These are phyloP conservation scores for Porites lobata DNA, from an alignment of 92 coral and sea anemone species.

Conservation along the genomic window DNA sequence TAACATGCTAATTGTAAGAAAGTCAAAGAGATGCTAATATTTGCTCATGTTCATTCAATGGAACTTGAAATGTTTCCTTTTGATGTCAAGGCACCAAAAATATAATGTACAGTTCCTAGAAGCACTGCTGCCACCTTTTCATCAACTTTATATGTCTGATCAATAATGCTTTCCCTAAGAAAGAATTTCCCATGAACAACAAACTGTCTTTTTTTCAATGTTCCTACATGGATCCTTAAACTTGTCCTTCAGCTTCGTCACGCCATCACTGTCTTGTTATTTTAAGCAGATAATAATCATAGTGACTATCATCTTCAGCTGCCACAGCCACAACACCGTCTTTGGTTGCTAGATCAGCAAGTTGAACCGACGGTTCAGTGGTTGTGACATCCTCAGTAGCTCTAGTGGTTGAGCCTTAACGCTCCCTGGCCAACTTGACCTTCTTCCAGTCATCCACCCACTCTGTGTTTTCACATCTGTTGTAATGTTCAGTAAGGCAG, in stretches of 20 bases:
- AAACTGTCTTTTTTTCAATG: conserved; percentile 39
- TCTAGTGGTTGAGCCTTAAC: conserved; percentile 29
- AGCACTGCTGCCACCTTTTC: conserved; percentile 46
- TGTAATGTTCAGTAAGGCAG: conserved; percentile 15
- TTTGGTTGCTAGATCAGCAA: conserved; percentile 37
- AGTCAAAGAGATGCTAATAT: conserved; percentile 44
- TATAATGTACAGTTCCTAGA: conserved; percentile 48
- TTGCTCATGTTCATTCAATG: conserved; percentile 48
- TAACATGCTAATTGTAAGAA: background rate
- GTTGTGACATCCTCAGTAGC: conserved; percentile 25
- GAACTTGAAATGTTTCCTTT: conserved; percentile 42
- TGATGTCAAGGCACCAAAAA: conserved; percentile 37
- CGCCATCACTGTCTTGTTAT: conserved; percentile 28
- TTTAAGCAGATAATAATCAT: conserved; percentile 35
- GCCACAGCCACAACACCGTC: conserved; percentile 52
- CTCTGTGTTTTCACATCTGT: conserved; percentile 30
- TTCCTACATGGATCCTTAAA: conserved; percentile 32
- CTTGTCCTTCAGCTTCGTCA: background rate
- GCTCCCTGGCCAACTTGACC: conserved; percentile 30
- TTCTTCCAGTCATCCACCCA: conserved; percentile 51
- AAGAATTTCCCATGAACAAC: conserved; percentile 44
- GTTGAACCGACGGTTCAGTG: conserved; percentile 25
- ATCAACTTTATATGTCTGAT: conserved; percentile 40
- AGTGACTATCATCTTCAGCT: conserved; percentile 53
- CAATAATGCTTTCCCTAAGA: conserved; percentile 52